phyloP scores from a whole-genome alignment of 2,113 vertebrate genomes.

The Vanacampus margaritifer region DNA sequence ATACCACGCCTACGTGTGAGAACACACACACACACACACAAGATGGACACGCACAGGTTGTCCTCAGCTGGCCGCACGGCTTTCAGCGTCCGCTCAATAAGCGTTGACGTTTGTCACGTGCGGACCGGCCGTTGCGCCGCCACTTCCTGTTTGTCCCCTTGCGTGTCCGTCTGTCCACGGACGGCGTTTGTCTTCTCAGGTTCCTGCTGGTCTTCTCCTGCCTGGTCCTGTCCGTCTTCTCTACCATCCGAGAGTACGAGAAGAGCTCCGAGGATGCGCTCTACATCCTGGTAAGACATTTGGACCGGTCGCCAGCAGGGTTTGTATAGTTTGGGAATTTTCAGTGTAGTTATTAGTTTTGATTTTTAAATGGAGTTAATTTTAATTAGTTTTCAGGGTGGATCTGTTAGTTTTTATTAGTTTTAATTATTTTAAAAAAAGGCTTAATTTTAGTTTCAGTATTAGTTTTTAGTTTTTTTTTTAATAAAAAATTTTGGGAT shows the following conservation, averaged over 20 bases:
- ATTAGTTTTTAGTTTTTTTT: too few species aligned
- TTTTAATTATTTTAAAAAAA: too few species aligned
- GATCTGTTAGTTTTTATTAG: too few species aligned
- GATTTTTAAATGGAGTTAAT: too few species aligned
- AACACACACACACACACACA: not conserved
- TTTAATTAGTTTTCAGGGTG: too few species aligned
- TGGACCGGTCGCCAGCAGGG: too few species aligned
- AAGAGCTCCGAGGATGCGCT: constrained; percentile 95
- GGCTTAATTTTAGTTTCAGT: too few species aligned
- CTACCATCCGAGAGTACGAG: constrained; percentile 95
- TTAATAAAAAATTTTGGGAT: too few species aligned
- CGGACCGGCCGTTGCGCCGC: not conserved
- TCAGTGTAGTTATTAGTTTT: too few species aligned
- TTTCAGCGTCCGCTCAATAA: not conserved
- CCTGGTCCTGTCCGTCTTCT: constrained; percentile 94
- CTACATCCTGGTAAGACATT: constrained; percentile 83
- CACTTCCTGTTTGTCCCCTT: not conserved
- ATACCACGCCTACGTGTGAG: constrained; percentile 65
- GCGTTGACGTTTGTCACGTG: not conserved
- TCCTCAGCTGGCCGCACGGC: too few species aligned
- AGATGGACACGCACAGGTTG: not conserved
- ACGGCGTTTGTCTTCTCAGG: constrained; percentile 58
- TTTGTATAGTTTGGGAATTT: too few species aligned
- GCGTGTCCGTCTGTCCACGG: too few species aligned
- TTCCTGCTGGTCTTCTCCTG: constrained; percentile 97